Evolutionary conservation across 2,113 vertebrate genomes (phyloP).

Genomic region (Desmodus rotundus): DNA sequence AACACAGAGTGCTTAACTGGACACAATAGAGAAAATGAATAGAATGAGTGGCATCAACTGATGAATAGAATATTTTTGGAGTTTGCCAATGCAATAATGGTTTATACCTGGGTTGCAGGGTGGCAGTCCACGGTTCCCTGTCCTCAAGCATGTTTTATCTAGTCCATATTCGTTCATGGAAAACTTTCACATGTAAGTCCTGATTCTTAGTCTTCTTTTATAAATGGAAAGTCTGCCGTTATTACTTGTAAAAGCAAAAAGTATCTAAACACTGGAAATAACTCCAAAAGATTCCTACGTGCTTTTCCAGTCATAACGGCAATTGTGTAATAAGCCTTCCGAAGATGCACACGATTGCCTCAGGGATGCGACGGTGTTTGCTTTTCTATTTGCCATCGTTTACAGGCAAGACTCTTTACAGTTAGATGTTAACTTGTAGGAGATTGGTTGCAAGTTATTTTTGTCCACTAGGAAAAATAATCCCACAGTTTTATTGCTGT

Average conservation of each 20-base stretch:
- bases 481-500: neutral
- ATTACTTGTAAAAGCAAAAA: neutral
- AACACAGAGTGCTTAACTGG: neutral
- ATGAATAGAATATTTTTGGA: neutral
- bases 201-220: neutral
- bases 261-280: neutral
- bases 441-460: neutral
- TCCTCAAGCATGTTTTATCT: neutral
- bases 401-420: neutral
- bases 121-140: neutral
- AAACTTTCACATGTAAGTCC: neutral
- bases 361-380: neutral
- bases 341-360: neutral
- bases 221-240: neutral
- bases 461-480: neutral
- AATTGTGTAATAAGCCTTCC: neutral
- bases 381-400: slow-evolving; percentile 15
- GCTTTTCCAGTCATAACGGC: neutral
- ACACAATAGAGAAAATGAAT: neutral
- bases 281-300: neutral
- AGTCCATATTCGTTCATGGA: neutral
- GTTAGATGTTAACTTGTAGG: neutral
- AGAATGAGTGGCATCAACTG: neutral
- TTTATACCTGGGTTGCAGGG: neutral
- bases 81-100: neutral